These are phyloP conservation scores for Eumeta japonica DNA, from an alignment of 1,140 invertebrate genomes.

Conservation along the genomic window DNA sequence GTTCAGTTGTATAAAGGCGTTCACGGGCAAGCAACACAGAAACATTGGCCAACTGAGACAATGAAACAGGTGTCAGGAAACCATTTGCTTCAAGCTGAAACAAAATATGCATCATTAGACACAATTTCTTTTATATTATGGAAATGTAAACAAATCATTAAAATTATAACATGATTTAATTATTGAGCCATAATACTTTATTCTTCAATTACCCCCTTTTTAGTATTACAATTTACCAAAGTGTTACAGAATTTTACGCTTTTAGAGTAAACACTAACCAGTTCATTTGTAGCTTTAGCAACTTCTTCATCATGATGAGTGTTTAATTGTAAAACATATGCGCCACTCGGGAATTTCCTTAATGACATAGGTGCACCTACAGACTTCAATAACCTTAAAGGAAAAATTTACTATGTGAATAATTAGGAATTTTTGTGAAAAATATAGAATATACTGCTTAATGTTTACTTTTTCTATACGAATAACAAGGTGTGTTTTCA, in stretches of 20 bases:
- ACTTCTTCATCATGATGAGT: constrained; percentile 77
- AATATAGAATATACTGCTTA: too few relatives aligned
- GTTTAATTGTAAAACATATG: constrained; percentile 82
- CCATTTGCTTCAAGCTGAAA: constrained; percentile 72
- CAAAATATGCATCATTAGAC: too few relatives aligned
- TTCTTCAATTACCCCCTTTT: too few relatives aligned
- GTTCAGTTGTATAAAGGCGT: constrained; percentile 80
- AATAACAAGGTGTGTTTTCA: too few relatives aligned
- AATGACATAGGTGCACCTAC: constrained; percentile 75
- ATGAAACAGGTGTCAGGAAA: constrained; percentile 80
- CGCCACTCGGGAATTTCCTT: constrained; percentile 84
- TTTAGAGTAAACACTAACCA: constrained; percentile 60
- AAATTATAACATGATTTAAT: too few relatives aligned
- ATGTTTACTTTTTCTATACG: too few relatives aligned
- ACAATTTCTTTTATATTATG: too few relatives aligned
- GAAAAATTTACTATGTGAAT: constrained; percentile 1
- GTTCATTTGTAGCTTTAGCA: constrained; percentile 67
- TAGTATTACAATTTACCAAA: background rate
- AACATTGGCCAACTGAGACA: constrained; percentile 77
- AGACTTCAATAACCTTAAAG: constrained; percentile 56
- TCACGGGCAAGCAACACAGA: constrained; percentile 89
- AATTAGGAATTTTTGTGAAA: background rate
- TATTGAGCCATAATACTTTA: too few relatives aligned
- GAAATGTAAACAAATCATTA: too few relatives aligned
- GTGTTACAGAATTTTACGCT: background rate